Evolutionary conservation across 2,888 invertebrate species (phyloP).

Genomic region (Acleris literana): DNA sequence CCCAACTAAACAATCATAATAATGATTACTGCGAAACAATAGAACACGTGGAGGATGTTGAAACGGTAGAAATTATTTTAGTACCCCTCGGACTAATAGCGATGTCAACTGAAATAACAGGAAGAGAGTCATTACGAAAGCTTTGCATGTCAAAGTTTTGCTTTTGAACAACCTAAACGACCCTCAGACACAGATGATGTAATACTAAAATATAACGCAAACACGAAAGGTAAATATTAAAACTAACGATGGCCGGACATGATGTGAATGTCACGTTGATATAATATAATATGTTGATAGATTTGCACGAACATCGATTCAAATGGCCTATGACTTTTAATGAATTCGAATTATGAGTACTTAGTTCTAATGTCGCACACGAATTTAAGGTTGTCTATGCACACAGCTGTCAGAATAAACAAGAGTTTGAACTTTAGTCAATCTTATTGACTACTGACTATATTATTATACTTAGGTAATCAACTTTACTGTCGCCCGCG

Average conservation of each 20-base stretch:
- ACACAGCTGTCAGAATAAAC: too few relatives aligned
- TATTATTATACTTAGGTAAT: too few relatives aligned
- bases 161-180: constrained; percentile 48
- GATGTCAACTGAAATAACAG: constrained; percentile 61
- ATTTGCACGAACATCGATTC: too few relatives aligned
- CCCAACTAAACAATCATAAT: constrained; percentile 44
- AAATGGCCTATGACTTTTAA: too few relatives aligned
- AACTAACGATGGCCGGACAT: constrained; percentile 14
- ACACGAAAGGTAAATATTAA: constrained; percentile 35
- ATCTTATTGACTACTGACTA: too few relatives aligned
- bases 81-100: constrained; percentile 50
- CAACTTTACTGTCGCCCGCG: too few relatives aligned
- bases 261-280: not conserved
- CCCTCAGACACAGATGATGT: constrained; percentile 43
- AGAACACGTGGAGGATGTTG: constrained; percentile 54
- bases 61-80: constrained; percentile 56
- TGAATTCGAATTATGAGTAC: too few relatives aligned
- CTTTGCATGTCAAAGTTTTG: constrained; percentile 59
- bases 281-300: not conserved
- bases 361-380: too few relatives aligned
- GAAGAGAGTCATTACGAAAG: constrained; percentile 56
- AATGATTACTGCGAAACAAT: constrained; percentile 55
- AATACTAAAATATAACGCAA: constrained; percentile 35
- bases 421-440: too few relatives aligned
- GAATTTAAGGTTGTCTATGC: too few relatives aligned